A percentile compares a stretch with the other conserved stretches of the same genome.
phyloP scores from a whole-genome alignment of 2,888 invertebrate species.

The Drosophila prostipennis region DNA sequence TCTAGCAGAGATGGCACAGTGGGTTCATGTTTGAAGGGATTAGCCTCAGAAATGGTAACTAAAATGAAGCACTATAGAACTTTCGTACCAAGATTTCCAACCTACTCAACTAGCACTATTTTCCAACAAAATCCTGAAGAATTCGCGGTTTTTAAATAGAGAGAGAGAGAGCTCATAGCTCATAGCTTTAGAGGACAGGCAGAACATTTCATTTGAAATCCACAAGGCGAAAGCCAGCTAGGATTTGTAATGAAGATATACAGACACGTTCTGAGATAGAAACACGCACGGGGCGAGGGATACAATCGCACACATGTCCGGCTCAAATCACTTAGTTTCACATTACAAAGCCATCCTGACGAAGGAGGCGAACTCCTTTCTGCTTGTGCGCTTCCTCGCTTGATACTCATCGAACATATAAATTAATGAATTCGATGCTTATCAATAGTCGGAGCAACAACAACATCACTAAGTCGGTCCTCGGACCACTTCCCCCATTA shows the following conservation, averaged over 20 bases:
- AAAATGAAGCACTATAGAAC: too few relatives aligned
- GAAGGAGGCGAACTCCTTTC: conserved; percentile 59
- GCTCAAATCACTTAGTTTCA: conserved; percentile 78
- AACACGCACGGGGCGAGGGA: conserved; percentile 18
- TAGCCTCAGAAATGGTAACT: not conserved
- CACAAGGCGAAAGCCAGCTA: conserved; percentile 58
- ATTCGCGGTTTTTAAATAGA: too few relatives aligned
- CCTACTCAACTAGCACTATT: too few relatives aligned
- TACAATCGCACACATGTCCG: conserved; percentile 57
- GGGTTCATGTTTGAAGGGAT: not conserved
- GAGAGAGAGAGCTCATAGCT: not conserved
- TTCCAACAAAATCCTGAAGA: too few relatives aligned
- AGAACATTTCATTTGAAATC: conserved; percentile 69
- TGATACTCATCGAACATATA: conserved; percentile 70
- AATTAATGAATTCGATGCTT: conserved; percentile 81
- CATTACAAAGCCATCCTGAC: conserved; percentile 75
- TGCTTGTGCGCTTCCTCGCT: conserved; percentile 51
- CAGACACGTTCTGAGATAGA: conserved; percentile 40
- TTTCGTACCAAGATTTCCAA: too few relatives aligned
- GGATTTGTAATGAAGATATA: conserved; percentile 74
- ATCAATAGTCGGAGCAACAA: conserved; percentile 62
- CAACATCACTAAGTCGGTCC: conserved; percentile 44
- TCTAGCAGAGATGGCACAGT: conserved; percentile 21
- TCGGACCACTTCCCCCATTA: conserved; percentile 15
- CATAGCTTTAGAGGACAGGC: conserved; percentile 39